Base-by-base conservation (phyloP, 92 coral and sea anemone species). In the Zoanthus sansibaricus region DNA sequence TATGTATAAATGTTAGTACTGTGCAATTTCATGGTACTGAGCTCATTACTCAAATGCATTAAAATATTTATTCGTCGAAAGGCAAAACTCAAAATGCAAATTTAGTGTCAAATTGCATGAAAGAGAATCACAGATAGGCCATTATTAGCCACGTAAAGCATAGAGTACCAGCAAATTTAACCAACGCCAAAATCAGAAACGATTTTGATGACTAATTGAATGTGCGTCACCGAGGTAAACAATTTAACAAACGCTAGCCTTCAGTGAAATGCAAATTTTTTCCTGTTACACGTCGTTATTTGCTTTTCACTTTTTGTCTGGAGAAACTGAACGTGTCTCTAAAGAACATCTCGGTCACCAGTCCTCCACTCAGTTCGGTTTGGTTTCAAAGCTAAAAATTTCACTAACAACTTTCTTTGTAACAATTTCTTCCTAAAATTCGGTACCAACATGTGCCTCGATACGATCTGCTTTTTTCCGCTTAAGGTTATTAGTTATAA, bases 211-310 rank as follows among this genome's bases (percentile, higher is more conserved):
- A 15, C 71, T 1, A 77, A 61, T 51, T 17, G 55, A 78, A 78
- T 18, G 14, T 75, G 59, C 20, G 59, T 32, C 25, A 78, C 37
- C 5, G n/a, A 30, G 10, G 1, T 42, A 17, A 77, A 6, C 18
- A 37, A 13, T 4, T 45, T 17, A 15, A 3, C 61, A 13, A 4
- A 30, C 78, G 42, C 33, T 20, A 33, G 12, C 74, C 42, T 58
- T 45, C 62, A 67, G 13, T 66, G 85, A 80, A 45, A 80, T 80
- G 85, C 75, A 80, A 80, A 80, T 66, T 66, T 3, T 9, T 1
- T 16, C 6, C 2, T 80, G 17, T 31, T n/a, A 49, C 74, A 64
- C 74, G 74, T 67, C 67, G 21, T 21, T 33, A 20, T 80, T 80
- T 80, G 59, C 44, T 67, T 80, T 80, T 13, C 32, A 6, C n/a